These are phyloP conservation scores for Lasioglossum vierecki DNA, from an alignment of 2,888 invertebrate genomes.

Conservation along the genomic window DNA sequence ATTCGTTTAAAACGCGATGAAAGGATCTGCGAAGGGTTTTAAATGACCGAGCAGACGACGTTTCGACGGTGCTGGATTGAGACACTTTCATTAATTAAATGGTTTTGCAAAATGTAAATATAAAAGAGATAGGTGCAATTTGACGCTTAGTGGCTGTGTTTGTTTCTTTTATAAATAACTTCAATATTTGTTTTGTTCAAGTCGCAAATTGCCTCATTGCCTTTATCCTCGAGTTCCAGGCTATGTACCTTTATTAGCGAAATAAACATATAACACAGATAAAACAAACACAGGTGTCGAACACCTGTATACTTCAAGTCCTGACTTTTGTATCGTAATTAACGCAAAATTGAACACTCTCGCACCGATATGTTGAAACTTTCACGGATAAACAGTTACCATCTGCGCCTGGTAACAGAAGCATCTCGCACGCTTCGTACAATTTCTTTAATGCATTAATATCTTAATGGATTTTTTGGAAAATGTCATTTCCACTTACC, in stretches of 20 bases:
- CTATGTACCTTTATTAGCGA: slow-evolving; percentile 48
- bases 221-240: slow-evolving; percentile 17
- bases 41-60: not conserved
- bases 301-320: slow-evolving; percentile 59
- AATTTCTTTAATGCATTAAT: not conserved
- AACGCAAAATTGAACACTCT: not conserved
- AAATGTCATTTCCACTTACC: slow-evolving; percentile 68
- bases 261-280: slow-evolving; percentile 17
- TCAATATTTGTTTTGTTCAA: slow-evolving; percentile 16
- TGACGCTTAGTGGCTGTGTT: slow-evolving; percentile 16
- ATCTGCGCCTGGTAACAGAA: too few relatives aligned
- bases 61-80: not conserved
- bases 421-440: not conserved
- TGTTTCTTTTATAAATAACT: slow-evolving; percentile 41
- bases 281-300: slow-evolving; percentile 60
- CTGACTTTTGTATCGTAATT: slow-evolving; percentile 10
- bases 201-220: slow-evolving; percentile 26
- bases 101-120: slow-evolving; percentile 34
- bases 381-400: too few relatives aligned
- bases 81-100: slow-evolving; percentile 34
- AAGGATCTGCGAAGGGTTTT: not conserved
- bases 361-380: not conserved
- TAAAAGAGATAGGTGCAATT: not conserved
- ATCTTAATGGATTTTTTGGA: not conserved
- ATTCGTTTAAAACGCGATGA: not conserved